These are phyloP conservation scores for Triops cancriformis DNA, from an alignment of 1,140 invertebrate genomes.

Conservation along the genomic window DNA sequence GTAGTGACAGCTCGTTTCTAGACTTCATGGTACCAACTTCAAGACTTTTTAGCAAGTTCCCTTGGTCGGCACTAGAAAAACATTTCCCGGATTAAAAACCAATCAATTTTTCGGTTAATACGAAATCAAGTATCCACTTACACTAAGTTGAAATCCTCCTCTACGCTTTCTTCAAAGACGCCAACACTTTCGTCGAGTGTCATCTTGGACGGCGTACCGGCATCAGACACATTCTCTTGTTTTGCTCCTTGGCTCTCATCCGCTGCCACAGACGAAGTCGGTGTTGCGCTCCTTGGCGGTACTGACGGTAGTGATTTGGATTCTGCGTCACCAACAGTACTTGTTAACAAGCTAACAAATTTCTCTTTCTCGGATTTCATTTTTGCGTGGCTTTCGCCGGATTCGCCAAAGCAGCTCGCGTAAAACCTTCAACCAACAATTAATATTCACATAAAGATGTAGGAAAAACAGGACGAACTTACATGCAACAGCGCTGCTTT, in stretches of 20 bases:
- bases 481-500: constrained; percentile 45
- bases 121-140: background rate
- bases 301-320: background rate
- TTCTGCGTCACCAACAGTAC: background rate
- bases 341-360: background rate
- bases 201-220: background rate
- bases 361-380: constrained; percentile 6
- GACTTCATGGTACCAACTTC: background rate
- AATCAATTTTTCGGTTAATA: background rate
- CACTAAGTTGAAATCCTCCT: background rate
- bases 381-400: background rate
- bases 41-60: background rate
- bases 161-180: constrained; percentile 32
- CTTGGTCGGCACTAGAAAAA: background rate
- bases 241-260: background rate
- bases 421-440: constrained; percentile 2
- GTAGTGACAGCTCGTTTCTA: constrained; percentile 27
- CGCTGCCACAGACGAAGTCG: background rate
- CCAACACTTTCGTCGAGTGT: constrained; percentile 39
- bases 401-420: background rate
- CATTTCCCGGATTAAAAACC: background rate
- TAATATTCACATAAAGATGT: background rate
- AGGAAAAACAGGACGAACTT: constrained; percentile 33
- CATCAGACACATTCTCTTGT: background rate
- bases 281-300: background rate